Evolutionary conservation across 2,888 invertebrate genomes (phyloP).

Genomic region (Theristus sp.): DNA sequence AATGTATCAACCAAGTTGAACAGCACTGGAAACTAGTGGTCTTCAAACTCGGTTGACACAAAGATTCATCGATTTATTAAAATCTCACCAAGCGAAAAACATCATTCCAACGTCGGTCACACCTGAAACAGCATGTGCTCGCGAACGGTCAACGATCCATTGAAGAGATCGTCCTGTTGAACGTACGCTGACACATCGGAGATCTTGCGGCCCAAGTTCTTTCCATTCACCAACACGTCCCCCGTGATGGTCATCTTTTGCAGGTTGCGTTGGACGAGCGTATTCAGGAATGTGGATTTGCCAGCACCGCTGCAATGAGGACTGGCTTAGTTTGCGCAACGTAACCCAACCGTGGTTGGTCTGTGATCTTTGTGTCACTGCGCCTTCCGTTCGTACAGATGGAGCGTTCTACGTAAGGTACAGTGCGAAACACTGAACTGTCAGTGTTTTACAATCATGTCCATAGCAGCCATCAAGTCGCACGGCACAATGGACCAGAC

Average conservation of each 20-base stretch:
- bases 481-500: too few species aligned
- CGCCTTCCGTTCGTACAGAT: too few species aligned
- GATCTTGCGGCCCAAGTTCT: conserved; percentile 9
- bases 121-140: conserved; percentile 37
- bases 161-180: conserved; percentile 27
- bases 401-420: neutral
- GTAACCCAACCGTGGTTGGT: too few species aligned
- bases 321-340: neutral
- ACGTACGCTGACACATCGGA: conserved; percentile 22
- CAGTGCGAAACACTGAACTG: neutral
- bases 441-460: too few species aligned
- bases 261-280: conserved; percentile 40
- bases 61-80: too few species aligned
- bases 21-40: too few species aligned
- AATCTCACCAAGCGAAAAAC: too few species aligned
- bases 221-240: conserved; percentile 18
- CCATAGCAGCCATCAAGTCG: too few species aligned
- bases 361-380: too few species aligned
- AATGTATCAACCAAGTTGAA: too few species aligned
- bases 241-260: conserved; percentile 26
- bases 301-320: conserved; percentile 51
- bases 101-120: too few species aligned
- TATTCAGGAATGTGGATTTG: conserved; percentile 77
- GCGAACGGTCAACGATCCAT: conserved; percentile 24
- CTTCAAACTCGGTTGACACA: too few species aligned